Evolutionary conservation across 2,888 invertebrate species (phyloP).

Genomic region (Amorpha juglandis): DNA sequence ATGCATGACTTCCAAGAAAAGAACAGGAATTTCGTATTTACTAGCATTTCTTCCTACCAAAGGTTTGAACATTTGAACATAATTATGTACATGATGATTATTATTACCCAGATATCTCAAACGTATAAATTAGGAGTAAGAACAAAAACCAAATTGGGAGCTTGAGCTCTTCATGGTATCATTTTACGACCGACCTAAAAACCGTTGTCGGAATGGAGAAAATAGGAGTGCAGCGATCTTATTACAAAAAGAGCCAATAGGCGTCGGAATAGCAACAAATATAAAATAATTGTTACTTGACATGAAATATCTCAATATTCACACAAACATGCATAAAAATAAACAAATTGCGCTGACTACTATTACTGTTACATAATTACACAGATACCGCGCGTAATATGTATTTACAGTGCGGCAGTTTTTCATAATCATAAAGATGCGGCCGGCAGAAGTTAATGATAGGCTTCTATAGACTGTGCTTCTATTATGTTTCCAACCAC

Average conservation of each 20-base stretch:
- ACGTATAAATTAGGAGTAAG: no score
- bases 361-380: constrained; percentile 16
- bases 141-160: no score
- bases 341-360: constrained; percentile 4
- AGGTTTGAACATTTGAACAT: neutral
- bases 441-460: constrained; percentile 11
- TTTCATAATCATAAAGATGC: constrained; percentile 12
- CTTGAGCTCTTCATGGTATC: neutral
- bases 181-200: neutral
- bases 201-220: neutral
- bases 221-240: no score
- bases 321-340: neutral
- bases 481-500: neutral
- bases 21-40: neutral
- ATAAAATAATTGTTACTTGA: neutral
- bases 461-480: neutral
- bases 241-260: no score
- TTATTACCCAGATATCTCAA: no score
- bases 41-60: neutral
- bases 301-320: neutral
- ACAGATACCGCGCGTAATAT: neutral
- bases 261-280: neutral
- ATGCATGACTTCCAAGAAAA: neutral
- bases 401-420: neutral
- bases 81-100: no score